Percentiles rank a stretch among this genome's conserved stretches.
Conservation (phyloP, 2,113 vertebrate species). For the Phylloscopus trochiloides region DNA sequence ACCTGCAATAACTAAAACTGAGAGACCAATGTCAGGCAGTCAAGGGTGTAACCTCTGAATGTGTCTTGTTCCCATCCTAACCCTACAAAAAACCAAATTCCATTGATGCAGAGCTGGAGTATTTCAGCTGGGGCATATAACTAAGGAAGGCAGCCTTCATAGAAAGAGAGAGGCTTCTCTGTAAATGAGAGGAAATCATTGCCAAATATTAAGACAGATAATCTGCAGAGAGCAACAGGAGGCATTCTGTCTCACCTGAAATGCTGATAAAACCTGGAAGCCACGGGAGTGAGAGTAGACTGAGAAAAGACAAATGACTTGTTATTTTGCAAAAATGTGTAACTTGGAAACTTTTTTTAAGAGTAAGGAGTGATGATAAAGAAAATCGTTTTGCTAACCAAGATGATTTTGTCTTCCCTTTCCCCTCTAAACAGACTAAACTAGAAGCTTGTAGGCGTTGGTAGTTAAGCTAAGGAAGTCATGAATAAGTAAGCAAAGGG, state of each 20-base stretch:
- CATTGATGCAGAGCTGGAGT: neutral
- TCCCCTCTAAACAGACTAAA: neutral
- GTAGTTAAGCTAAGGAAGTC: neutral
- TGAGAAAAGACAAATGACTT: constrained; percentile 30
- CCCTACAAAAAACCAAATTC: neutral
- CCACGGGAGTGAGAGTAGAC: neutral
- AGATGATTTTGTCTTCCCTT: neutral
- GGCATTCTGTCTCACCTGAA: constrained; percentile 50
- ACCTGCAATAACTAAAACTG: neutral
- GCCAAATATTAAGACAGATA: constrained; percentile 18
- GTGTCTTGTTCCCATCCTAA: neutral
- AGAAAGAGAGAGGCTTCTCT: neutral
- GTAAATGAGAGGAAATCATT: neutral
- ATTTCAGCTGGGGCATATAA: neutral
- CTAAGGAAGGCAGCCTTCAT: neutral
- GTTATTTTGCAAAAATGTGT: neutral
- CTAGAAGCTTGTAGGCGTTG: neutral
- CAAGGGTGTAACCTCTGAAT: neutral
- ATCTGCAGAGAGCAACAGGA: constrained; percentile 29
- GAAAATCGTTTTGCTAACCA: neutral
- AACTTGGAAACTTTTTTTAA: neutral
- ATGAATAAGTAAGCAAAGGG: neutral
- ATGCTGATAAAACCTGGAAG: constrained; percentile 50
- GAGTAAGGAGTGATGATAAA: neutral
- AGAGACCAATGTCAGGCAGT: neutral